Percentiles rank a stretch among this genome's conserved stretches.
phyloP scores from a whole-genome alignment of 1,140 invertebrate species.

The Mizuhopecten yessoensis region DNA sequence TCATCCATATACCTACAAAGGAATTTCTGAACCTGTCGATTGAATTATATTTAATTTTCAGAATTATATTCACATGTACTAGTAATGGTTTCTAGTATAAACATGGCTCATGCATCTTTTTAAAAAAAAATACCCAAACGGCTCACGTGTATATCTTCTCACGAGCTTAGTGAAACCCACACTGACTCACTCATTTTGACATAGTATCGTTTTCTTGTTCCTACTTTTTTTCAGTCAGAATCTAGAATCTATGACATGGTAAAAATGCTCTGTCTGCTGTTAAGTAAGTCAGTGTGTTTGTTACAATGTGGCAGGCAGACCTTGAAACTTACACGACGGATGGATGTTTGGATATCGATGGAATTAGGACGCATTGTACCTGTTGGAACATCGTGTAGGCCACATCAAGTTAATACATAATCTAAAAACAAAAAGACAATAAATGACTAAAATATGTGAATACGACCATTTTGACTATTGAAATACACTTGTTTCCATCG shows the following conservation, averaged over 20 bases:
- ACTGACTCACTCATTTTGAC: background rate
- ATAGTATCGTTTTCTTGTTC: background rate
- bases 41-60: too few species aligned
- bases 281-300: background rate
- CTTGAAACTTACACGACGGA: background rate
- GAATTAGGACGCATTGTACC: background rate
- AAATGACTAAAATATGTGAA: too few species aligned
- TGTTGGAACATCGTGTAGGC: background rate
- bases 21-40: too few species aligned
- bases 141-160: background rate
- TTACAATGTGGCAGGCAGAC: background rate
- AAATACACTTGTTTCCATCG: too few species aligned
- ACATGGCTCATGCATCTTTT: too few species aligned
- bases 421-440: too few species aligned
- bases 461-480: too few species aligned
- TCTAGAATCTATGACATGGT: background rate
- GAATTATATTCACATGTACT: too few species aligned
- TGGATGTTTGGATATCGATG: background rate
- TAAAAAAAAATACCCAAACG: too few species aligned
- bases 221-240: too few species aligned
- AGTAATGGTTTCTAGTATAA: too few species aligned
- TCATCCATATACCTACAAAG: too few species aligned
- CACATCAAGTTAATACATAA: background rate
- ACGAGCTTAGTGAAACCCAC: background rate
- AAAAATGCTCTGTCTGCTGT: background rate